Base-by-base conservation (phyloP, 1,140 invertebrate species). In the Pissodes strobi region DNA sequence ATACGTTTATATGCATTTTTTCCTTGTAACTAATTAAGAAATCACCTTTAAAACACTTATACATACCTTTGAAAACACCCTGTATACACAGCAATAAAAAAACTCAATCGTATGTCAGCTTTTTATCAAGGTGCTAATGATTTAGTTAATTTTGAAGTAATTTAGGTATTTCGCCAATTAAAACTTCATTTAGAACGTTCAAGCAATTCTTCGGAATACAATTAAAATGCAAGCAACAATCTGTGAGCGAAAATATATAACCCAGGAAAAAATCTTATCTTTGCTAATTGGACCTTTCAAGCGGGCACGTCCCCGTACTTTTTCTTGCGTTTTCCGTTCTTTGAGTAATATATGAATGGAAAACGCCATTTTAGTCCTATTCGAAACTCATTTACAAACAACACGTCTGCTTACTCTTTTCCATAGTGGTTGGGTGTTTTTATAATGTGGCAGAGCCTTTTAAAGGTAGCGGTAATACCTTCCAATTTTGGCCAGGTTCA, bases 321-420 rank as follows among this genome's bases (percentile, higher is more conserved):
- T 58, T 37, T 53, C 27, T 18, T 41, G 10, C 53, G 9, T 56
- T 41, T 60, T 48, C 57, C 57, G 45, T 49, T 60, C 21, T 60
- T 49, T 60, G 17, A 37, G 34, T 19, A 37, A 60, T 60, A 60
- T 60, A 60, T 60, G 57, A 60, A 60, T 60, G 57, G 45, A 37
- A 60, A 60, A 60, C 23, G 57, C 57, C 57, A 49, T 60, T 60
- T 60, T 60, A 13, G 57, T 48, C 9, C 57, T 13, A 49, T 30
- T 49, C 57, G 43, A 17, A 22, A 18, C 57, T 60, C 57, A 60
- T 60, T 60, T 60, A 60, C 46, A 60, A 60, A 60, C 57, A 60
- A 49, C 57, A 60, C 57, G 57, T 60, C 39, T 39, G 41, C 25
- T 22, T 46, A 17, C 17, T 60, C 25, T 49, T 60, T 60, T 38